Percentiles rank a stretch among this genome's conserved stretches.
Evolutionary conservation across 2,888 invertebrate genomes (phyloP).

Genomic region (Orthosia incerta): DNA sequence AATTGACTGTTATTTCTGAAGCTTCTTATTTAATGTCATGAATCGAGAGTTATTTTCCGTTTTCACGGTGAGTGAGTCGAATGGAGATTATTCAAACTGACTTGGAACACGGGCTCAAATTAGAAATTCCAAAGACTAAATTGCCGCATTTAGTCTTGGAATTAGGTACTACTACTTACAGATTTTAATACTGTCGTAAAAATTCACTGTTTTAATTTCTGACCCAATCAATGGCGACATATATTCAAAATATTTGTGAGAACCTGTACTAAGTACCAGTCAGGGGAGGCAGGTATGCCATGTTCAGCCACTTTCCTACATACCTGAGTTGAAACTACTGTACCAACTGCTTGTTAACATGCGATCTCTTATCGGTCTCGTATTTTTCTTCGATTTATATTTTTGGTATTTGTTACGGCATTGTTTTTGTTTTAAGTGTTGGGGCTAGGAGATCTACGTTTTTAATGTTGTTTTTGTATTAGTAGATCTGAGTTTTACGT

Average conservation of each 20-base stretch:
- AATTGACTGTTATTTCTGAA: no score
- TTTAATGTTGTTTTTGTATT: background rate
- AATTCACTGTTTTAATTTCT: background rate
- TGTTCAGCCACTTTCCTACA: conserved; percentile 58
- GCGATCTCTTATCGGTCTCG: conserved; percentile 54
- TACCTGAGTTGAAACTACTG: conserved; percentile 33
- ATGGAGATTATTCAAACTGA: no score
- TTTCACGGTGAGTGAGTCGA: no score
- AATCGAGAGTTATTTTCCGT: no score
- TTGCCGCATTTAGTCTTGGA: background rate
- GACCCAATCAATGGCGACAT: conserved; percentile 1
- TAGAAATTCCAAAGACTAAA: background rate
- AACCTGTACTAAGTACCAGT: conserved; percentile 15
- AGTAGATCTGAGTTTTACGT: no score
- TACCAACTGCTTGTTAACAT: conserved; percentile 56
- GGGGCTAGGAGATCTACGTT: background rate
- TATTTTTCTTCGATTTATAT: conserved; percentile 53
- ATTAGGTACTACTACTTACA: no score
- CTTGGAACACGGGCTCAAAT: background rate
- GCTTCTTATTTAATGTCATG: no score
- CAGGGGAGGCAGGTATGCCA: conserved; percentile 43
- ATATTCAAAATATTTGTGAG: conserved; percentile 44
- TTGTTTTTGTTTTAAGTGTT: conserved; percentile 7
- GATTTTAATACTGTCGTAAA: background rate
- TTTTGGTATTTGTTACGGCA: conserved; percentile 21